A percentile compares a stretch with the other conserved stretches of the same genome.
Conservation (phyloP, 2,888 invertebrate species). For the Cylindroiulus punctatus region DNA sequence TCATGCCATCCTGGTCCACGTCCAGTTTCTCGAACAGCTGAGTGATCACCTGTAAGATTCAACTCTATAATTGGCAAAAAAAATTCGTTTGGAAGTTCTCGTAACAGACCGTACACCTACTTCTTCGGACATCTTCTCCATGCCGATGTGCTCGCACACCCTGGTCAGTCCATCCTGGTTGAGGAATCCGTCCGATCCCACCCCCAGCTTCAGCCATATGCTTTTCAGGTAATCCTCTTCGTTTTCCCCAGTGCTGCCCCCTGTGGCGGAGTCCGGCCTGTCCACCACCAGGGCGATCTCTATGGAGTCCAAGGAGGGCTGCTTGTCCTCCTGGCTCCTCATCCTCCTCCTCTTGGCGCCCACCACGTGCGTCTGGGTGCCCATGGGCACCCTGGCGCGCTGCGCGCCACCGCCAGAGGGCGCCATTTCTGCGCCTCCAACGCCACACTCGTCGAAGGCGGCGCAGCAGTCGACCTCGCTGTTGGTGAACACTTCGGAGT, state of each 20-base stretch:
- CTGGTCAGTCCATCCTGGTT: slow-evolving; percentile 73
- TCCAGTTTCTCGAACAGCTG: slow-evolving; percentile 76
- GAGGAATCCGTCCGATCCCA: slow-evolving; percentile 73
- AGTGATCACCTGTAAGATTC: slow-evolving; percentile 67
- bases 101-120: slow-evolving; percentile 65
- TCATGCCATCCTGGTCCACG: slow-evolving; percentile 73
- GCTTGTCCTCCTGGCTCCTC: slow-evolving; percentile 52
- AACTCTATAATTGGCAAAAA: too few species aligned
- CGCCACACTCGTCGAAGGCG: neutral
- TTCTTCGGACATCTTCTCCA: slow-evolving; percentile 74
- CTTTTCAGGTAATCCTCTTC: slow-evolving; percentile 71
- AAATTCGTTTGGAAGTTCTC: too few species aligned
- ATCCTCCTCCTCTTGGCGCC: slow-evolving; percentile 51
- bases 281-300: slow-evolving; percentile 20
- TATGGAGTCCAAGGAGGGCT: neutral
- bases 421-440: neutral
- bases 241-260: slow-evolving; percentile 24
- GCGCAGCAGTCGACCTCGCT: neutral
- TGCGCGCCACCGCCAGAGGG: neutral
- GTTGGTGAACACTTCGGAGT: slow-evolving; percentile 56
- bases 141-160: slow-evolving; percentile 76
- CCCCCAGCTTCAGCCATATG: slow-evolving; percentile 74
- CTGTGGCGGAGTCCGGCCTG: neutral
- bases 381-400: neutral
- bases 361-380: slow-evolving; percentile 14